Conservation (phyloP, 2,113 vertebrate genomes). For the Paramisgurnus dabryanus region DNA sequence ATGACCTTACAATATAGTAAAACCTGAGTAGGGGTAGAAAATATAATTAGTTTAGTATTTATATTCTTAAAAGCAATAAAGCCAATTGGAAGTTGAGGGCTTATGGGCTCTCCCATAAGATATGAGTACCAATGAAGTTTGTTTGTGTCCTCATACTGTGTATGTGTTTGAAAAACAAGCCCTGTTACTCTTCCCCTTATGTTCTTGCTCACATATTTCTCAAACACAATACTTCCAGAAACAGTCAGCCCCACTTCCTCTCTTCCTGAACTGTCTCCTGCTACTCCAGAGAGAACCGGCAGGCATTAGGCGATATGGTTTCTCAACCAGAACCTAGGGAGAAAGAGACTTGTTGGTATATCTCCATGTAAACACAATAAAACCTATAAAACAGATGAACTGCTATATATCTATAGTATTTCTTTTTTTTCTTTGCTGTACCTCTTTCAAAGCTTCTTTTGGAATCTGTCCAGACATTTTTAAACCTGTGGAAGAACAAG, state of each 20-base stretch:
- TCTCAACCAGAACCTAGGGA: constrained; percentile 71
- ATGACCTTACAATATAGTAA: not conserved
- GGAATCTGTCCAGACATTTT: constrained; percentile 63
- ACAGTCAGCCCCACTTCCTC: constrained; percentile 69
- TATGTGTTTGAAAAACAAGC: constrained; percentile 40
- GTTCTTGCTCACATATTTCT: constrained; percentile 13
- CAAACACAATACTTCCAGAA: constrained; percentile 81
- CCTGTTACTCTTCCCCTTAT: constrained; percentile 34
- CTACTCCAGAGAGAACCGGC: constrained; percentile 62
- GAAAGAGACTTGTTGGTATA: constrained; percentile 29
- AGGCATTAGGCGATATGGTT: constrained; percentile 64
- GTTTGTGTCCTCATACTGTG: not conserved
- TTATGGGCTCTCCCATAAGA: too few species aligned
- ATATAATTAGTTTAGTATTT: too few species aligned
- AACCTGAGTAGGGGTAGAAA: not conserved
- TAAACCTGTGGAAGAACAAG: constrained; percentile 55
- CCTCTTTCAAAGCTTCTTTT: constrained; percentile 67
- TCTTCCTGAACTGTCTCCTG: constrained; percentile 72
- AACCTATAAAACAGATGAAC: not conserved
- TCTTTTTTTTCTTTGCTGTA: constrained; percentile 39
- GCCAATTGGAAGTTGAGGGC: too few species aligned
- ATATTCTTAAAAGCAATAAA: too few species aligned
- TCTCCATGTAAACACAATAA: not conserved
- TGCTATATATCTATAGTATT: not conserved
- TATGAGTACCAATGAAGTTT: too few species aligned